Evolutionary conservation across 2,113 vertebrate genomes (phyloP), one percentile per base, ranked within the genome.

Genomic region (Petrocephalus zakoni): DNA sequence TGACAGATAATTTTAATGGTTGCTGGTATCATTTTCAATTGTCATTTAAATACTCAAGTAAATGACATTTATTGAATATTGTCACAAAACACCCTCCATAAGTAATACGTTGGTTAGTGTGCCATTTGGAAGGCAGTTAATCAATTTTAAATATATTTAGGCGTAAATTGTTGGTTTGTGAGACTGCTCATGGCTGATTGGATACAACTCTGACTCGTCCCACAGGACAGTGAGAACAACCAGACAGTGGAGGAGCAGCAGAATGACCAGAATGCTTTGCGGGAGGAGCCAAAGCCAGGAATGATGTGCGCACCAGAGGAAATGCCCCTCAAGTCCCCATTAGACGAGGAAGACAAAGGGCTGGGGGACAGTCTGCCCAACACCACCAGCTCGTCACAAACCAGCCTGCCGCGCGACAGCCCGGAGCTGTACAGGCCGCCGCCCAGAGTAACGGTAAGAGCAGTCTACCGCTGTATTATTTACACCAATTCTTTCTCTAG

Each of bases 361-460:
- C 91, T 96, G 0, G 96, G 96, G 4, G 95, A 96, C 93, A 96
- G 96, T 88, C 90, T 96, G 72, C 95, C 96, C 86, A 96, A 96
- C 93, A 96, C 96, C 53, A 96, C 96, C 8, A 96, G 93, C 75
- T 96, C 96, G 0, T 96, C 96, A 61, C 96, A 96, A 34, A 96
- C 95, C 21, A 96, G 95, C 89, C 92, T 94, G 10, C 94, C 93
- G 0, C 92, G 90, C 47, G 93, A 93, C 87, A 96, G 94, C 91
- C 95, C 95, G 34, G 11, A 49, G 0, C 72, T 92, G 64, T 87
- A 87, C 68, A 93, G 94, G 34, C 91, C 29, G 72, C 91, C 25
- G 58, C 81, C 56, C 0, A 64, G 88, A 46, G 84, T 68, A 81
- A 92, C 91, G 87, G 87, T 88, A 53, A 83, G 87, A 7, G n/a